phyloP scores from a whole-genome alignment of 30 jellyfish, hydroid and myxozoan species.

The Turritopsis dohrnii region DNA sequence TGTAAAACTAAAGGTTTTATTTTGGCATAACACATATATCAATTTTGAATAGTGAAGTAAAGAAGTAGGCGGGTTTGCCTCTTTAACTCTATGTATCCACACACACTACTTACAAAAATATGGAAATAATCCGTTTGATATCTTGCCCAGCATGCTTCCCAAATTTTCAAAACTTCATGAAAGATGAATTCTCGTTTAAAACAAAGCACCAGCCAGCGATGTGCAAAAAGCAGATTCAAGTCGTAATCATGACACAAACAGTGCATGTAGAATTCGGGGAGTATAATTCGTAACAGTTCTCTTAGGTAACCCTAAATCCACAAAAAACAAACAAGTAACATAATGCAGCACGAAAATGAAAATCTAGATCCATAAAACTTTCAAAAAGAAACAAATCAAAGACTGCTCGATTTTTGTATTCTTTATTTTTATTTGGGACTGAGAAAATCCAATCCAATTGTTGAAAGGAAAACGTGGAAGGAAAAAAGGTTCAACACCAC shows the following conservation, averaged over 20 bases:
- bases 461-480: no score
- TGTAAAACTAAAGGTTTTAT: no score
- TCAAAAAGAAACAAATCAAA: background rate
- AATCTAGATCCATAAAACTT: background rate
- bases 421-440: no score
- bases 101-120: constrained; percentile 50
- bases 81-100: no score
- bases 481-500: no score
- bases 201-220: constrained; percentile 97
- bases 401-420: background rate
- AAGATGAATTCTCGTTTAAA: constrained; percentile 86
- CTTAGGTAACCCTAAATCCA: constrained; percentile 76
- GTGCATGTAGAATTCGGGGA: constrained; percentile 83
- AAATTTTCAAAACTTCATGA: constrained; percentile 57
- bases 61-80: no score
- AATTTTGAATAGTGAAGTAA: no score
- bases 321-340: no score
- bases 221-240: constrained; percentile 67
- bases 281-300: constrained; percentile 72
- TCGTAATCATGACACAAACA: constrained; percentile 73
- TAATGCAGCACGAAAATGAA: no score
- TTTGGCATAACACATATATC: no score
- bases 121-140: constrained; percentile 91
- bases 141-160: constrained; percentile 99
- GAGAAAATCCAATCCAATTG: no score